A percentile compares a stretch with the other conserved stretches of the same genome.
phyloP scores from a whole-genome alignment of 1,140 invertebrate genomes.

The Neodiprion pinetum region DNA sequence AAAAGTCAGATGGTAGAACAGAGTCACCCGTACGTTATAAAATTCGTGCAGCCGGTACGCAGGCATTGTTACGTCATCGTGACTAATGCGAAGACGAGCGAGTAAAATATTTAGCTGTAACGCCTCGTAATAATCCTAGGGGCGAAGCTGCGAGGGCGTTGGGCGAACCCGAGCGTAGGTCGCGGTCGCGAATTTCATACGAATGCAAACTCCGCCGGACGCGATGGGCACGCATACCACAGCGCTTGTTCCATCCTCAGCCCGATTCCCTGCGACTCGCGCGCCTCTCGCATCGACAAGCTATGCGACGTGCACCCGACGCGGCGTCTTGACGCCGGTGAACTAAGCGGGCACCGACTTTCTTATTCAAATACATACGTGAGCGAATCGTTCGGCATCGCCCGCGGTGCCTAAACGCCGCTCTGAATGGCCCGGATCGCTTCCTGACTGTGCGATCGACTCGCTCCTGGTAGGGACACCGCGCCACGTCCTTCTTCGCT shows the following conservation, averaged over 20 bases:
- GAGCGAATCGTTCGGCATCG: slow-evolving; percentile 23
- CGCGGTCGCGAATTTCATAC: slow-evolving; percentile 32
- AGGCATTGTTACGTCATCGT: too few species aligned
- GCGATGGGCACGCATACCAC: slow-evolving; percentile 17
- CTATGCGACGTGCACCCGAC: slow-evolving; percentile 18
- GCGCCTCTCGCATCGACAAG: background rate
- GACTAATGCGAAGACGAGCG: too few species aligned
- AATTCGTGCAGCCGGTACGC: too few species aligned
- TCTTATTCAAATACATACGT: slow-evolving; percentile 32
- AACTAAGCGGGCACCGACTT: slow-evolving; percentile 34
- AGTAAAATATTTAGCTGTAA: too few species aligned
- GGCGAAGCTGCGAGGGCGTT: too few species aligned
- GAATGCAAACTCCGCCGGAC: slow-evolving; percentile 42
- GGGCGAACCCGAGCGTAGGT: background rate
- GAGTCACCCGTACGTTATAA: too few species aligned
- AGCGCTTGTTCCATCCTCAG: slow-evolving; percentile 12
- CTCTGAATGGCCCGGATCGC: slow-evolving; percentile 14
- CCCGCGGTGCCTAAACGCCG: slow-evolving; percentile 24
- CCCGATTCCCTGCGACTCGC: background rate
- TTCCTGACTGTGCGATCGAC: background rate
- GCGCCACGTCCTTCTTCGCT: slow-evolving; percentile 20
- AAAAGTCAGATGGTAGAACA: too few species aligned
- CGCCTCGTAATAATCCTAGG: too few species aligned
- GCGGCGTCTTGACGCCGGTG: slow-evolving; percentile 33
- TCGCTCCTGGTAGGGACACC: slow-evolving; percentile 7